Percentiles rank a stretch among this genome's conserved stretches.
Evolutionary conservation across 2,113 vertebrate genomes (phyloP).

Genomic region (Casuarius casuarius): DNA sequence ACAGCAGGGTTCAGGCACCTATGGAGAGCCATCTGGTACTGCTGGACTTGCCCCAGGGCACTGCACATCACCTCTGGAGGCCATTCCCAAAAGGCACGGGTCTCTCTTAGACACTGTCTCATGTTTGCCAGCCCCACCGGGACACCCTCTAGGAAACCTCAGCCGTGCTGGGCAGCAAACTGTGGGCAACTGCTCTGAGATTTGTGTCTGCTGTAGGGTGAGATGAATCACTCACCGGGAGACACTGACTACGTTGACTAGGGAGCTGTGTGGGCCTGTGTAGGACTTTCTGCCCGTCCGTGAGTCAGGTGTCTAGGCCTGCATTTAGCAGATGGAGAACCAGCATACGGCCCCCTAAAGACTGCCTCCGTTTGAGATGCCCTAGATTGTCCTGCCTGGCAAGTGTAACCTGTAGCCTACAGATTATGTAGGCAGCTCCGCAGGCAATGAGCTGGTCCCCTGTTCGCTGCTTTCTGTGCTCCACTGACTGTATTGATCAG

Average conservation of each 20-base stretch:
- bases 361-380: background rate
- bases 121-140: background rate
- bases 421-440: background rate
- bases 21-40: background rate
- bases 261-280: background rate
- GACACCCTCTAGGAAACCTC: background rate
- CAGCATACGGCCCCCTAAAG: rapidly evolving
- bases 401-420: background rate
- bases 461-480: background rate
- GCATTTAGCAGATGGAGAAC: background rate
- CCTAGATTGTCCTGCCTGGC: background rate
- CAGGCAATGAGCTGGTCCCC: background rate
- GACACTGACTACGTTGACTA: background rate
- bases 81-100: background rate
- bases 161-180: background rate
- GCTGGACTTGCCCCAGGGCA: background rate
- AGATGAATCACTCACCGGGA: background rate
- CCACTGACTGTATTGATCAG: background rate
- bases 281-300: background rate
- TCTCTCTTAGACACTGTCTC: background rate
- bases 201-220: background rate
- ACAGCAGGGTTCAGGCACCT: rapidly evolving
- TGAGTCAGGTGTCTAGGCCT: background rate
- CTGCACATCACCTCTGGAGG: background rate
- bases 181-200: background rate